Evolutionary conservation across 2,888 invertebrate species (phyloP).

Genomic region (Sinodicranocentrus sp.): DNA sequence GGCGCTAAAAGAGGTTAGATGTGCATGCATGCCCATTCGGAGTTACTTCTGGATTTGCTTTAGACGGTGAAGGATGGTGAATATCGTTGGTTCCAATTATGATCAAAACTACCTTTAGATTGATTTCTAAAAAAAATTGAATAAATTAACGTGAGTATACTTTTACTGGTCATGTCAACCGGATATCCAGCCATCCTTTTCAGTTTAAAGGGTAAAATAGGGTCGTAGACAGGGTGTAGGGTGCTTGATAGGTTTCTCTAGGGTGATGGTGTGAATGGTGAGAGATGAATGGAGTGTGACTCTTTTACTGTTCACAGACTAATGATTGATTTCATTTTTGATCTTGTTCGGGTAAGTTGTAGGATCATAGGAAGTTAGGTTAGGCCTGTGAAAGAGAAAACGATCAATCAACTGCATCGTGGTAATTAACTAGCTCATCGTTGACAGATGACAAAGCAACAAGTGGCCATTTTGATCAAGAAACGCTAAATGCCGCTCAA

Average conservation of each 20-base stretch:
- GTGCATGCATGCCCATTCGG: conserved; percentile 69
- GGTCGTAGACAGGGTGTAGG: conserved; percentile 52
- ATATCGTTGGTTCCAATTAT: not conserved
- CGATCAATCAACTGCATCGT: conserved; percentile 56
- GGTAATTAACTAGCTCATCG: conserved; percentile 55
- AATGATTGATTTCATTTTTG: conserved; percentile 77
- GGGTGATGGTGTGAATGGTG: conserved; percentile 61
- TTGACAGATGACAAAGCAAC: conserved; percentile 27
- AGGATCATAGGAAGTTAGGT: conserved; percentile 72
- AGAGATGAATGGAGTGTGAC: conserved; percentile 60
- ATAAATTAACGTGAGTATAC: no score
- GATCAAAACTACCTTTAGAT: not conserved
- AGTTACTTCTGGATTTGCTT: conserved; percentile 57
- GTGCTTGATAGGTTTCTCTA: conserved; percentile 65
- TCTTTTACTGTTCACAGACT: conserved; percentile 73
- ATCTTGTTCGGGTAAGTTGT: conserved; percentile 77
- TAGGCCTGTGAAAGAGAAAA: conserved; percentile 65
- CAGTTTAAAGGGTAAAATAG: conserved; percentile 34
- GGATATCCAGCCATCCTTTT: conserved; percentile 31
- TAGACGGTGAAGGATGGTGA: conserved; percentile 38
- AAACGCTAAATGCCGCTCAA: no score
- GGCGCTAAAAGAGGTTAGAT: conserved; percentile 62
- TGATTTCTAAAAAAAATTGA: not conserved
- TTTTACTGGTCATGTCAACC: not conserved
- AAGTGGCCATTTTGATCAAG: conserved; percentile 25